These are phyloP conservation scores for Drosophila repletoides DNA, from an alignment of 1,140 invertebrate genomes.

Conservation along the genomic window DNA sequence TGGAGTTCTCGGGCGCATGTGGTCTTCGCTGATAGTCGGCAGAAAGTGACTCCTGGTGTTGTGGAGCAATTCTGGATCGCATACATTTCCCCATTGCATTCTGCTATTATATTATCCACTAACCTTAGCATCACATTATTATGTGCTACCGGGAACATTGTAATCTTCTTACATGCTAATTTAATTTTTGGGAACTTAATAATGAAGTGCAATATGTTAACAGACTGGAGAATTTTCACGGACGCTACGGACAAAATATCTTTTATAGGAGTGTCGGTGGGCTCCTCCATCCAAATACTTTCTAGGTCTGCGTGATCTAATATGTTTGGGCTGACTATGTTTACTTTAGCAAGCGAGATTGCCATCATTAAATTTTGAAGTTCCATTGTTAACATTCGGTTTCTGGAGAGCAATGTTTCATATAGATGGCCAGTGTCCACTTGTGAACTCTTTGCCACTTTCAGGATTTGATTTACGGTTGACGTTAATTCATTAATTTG, in stretches of 20 bases:
- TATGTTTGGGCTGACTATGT: slow-evolving; percentile 6
- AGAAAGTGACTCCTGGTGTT: no score
- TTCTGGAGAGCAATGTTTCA: slow-evolving; percentile 11
- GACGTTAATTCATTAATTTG: no score
- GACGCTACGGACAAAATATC: not conserved
- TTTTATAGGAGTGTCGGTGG: not conserved
- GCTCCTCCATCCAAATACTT: not conserved
- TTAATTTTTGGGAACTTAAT: not conserved
- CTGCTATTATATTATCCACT: not conserved
- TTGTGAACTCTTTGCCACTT: no score
- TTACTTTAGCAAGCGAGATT: slow-evolving; percentile 11
- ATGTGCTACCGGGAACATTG: not conserved
- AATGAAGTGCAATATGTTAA: not conserved
- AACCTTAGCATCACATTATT: not conserved
- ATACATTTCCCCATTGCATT: not conserved
- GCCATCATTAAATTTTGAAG: slow-evolving; percentile 27
- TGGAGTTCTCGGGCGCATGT: not conserved
- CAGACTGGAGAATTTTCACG: not conserved
- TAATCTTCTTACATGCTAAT: not conserved
- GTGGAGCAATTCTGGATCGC: not conserved
- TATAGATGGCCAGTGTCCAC: slow-evolving; percentile 3
- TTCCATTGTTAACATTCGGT: slow-evolving; percentile 25
- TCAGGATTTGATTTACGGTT: no score
- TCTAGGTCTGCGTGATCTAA: not conserved
- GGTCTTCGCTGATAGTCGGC: no score